Evolutionary conservation across 2,888 invertebrate genomes (phyloP).

Genomic region (Drosophila subsilvestris): DNA sequence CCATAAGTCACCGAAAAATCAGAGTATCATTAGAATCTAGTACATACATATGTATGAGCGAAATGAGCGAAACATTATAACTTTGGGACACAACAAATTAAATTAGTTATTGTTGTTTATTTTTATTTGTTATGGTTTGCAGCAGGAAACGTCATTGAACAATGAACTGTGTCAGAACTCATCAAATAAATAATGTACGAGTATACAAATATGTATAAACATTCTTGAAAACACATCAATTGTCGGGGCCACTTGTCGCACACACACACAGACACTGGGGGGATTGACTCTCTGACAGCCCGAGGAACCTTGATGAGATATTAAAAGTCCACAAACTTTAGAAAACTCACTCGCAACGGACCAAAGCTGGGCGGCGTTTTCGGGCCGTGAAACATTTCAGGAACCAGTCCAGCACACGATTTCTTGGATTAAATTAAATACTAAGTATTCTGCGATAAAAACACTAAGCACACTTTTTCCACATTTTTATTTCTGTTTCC

Average conservation of each 20-base stretch:
- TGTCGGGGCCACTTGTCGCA: slow-evolving; percentile 22
- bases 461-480: not conserved
- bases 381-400: slow-evolving; percentile 31
- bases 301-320: slow-evolving; percentile 28
- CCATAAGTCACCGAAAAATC: slow-evolving; percentile 5
- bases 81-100: slow-evolving; percentile 28
- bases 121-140: slow-evolving; percentile 15
- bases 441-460: not conserved
- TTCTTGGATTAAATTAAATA: slow-evolving; percentile 5
- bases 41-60: too few species aligned
- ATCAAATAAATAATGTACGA: slow-evolving; percentile 14
- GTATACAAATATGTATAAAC: slow-evolving; percentile 21
- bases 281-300: not conserved
- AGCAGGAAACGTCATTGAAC: slow-evolving; percentile 1
- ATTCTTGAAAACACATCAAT: slow-evolving; percentile 29
- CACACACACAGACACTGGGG: not conserved
- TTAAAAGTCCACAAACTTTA: slow-evolving; percentile 6
- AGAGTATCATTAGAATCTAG: not conserved
- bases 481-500: not conserved
- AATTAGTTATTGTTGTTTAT: slow-evolving; percentile 22
- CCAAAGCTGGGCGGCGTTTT: slow-evolving; percentile 10
- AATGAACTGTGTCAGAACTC: slow-evolving; percentile 21
- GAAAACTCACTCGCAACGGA: slow-evolving; percentile 29
- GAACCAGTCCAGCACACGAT: not conserved
- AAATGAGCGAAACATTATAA: slow-evolving; percentile 25